These are phyloP conservation scores for Petrocephalus sullivani DNA, from an alignment of 2,797 vertebrate species.

Conservation along the genomic window DNA sequence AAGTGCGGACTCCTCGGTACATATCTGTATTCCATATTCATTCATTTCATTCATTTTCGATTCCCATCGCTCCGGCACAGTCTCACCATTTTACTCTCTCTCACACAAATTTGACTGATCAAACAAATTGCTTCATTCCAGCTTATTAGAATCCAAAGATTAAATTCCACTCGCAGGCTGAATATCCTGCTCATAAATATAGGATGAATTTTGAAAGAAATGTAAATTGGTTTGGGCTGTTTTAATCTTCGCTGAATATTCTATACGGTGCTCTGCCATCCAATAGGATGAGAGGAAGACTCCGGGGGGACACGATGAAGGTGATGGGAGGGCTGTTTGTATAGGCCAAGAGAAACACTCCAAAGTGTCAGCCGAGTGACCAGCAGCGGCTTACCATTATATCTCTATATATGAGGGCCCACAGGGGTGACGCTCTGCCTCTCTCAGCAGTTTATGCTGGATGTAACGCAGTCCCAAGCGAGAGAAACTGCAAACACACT, in stretches of 20 bases:
- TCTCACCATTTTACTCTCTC: no score
- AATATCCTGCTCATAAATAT: not conserved
- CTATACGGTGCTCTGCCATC: not conserved
- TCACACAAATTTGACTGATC: not conserved
- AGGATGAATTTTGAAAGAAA: conserved; percentile 1
- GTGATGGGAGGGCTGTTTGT: not conserved
- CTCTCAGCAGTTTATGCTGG: not conserved
- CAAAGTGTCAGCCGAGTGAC: not conserved
- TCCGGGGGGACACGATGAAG: not conserved
- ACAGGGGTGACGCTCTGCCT: not conserved
- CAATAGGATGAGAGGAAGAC: not conserved
- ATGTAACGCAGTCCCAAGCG: not conserved
- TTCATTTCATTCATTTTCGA: not conserved
- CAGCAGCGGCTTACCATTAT: not conserved
- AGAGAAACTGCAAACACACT: not conserved
- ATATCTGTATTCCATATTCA: not conserved
- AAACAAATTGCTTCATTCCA: not conserved
- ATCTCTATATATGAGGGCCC: not conserved
- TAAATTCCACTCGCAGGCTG: not conserved
- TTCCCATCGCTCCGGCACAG: not conserved
- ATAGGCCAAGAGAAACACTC: not conserved
- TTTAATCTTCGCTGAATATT: not conserved
- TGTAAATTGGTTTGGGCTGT: conserved; percentile 4
- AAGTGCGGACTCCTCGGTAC: not conserved
- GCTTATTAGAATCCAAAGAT: not conserved